A percentile compares a stretch with the other conserved stretches of the same genome.
phyloP scores from a whole-genome alignment of 2,113 vertebrate species.

The Rhizomys pruinosus region DNA sequence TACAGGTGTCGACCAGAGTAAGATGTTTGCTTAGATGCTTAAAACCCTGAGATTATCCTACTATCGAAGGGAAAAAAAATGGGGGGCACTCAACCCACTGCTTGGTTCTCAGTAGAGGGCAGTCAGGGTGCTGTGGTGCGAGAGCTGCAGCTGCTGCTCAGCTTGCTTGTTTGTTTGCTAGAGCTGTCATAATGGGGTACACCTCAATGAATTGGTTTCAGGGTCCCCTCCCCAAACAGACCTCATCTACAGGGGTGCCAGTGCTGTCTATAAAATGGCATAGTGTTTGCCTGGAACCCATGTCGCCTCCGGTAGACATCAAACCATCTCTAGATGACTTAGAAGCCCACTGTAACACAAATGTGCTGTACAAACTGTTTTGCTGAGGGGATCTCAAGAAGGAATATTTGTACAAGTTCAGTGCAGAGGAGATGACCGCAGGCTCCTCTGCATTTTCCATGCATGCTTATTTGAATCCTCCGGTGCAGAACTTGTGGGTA shows the following conservation, averaged over 20 bases:
- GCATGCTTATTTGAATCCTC: neutral
- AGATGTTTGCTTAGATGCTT: neutral
- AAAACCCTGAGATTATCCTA: neutral
- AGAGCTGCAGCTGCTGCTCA: too few species aligned
- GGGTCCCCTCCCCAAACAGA: too few species aligned
- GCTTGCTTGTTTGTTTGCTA: fast-evolving
- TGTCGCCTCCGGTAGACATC: neutral
- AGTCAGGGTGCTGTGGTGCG: fast-evolving
- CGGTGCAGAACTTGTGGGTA: too few species aligned
- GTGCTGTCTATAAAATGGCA: neutral
- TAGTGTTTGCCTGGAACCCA: too few species aligned
- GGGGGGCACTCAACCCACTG: too few species aligned
- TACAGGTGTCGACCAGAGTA: neutral
- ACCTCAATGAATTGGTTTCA: neutral
- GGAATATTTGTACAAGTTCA: fast-evolving
- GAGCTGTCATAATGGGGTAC: neutral
- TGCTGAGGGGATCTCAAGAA: too few species aligned
- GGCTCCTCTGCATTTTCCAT: neutral
- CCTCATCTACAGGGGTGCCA: neutral
- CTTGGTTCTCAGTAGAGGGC: neutral
- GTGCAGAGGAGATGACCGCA: too few species aligned
- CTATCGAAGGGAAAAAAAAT: neutral
- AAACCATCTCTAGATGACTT: neutral
- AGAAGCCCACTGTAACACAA: neutral
- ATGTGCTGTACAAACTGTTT: neutral